Evolutionary conservation across 2,888 invertebrate genomes (phyloP).

Genomic region (Petrolisthes manimaculis): DNA sequence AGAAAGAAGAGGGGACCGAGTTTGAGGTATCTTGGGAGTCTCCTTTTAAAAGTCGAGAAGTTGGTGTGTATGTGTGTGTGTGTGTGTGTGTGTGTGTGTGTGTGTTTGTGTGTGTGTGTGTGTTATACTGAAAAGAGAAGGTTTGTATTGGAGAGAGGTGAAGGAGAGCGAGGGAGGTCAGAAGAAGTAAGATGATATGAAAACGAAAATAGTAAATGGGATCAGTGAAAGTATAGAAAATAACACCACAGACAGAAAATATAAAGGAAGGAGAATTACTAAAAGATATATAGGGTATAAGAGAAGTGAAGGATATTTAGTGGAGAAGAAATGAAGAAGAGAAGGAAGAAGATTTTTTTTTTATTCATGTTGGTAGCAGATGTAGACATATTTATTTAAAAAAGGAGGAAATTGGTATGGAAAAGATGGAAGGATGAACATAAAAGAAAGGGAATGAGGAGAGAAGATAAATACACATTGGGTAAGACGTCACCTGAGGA

Average conservation of each 20-base stretch:
- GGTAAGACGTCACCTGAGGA: too few species aligned
- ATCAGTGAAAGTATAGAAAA: background rate
- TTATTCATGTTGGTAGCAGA: too few species aligned
- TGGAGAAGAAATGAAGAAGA: background rate
- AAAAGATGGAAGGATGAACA: background rate
- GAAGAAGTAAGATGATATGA: background rate
- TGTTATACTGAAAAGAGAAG: background rate
- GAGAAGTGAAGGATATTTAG: background rate
- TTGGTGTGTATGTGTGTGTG: too few species aligned
- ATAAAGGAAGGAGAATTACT: too few species aligned
- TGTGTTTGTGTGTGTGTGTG: too few species aligned
- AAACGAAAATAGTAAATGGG: background rate
- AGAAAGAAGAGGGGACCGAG: too few species aligned
- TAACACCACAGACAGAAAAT: too few species aligned
- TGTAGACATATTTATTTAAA: too few species aligned
- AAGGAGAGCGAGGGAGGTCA: background rate
- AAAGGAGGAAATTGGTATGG: background rate
- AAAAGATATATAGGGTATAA: too few species aligned
- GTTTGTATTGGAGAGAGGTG: background rate
- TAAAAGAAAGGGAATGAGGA: background rate
- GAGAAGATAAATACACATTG: background rate
- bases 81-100: too few species aligned
- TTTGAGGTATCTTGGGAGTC: background rate
- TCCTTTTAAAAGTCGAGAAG: slow-evolving; percentile 1
- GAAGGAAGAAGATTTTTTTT: too few species aligned